Conservation (phyloP, 1,140 invertebrate species). For the Halictus rubicundus region DNA sequence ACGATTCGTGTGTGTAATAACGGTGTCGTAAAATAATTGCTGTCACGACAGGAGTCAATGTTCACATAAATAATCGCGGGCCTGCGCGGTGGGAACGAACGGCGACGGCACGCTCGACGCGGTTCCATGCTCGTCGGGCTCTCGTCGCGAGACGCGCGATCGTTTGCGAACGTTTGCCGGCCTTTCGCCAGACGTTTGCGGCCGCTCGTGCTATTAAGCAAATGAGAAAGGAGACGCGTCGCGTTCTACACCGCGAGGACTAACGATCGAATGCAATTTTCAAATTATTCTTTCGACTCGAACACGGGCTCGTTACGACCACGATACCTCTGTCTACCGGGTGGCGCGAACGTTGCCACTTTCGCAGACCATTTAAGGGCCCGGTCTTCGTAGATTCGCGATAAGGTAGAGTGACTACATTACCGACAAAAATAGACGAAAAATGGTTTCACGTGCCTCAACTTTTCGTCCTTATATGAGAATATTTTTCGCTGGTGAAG, state of each 20-base stretch:
- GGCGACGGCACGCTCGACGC: background rate
- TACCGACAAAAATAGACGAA: too few species aligned
- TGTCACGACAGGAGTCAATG: background rate
- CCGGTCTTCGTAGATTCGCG: too few species aligned
- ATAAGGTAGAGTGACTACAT: too few species aligned
- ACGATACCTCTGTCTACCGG: background rate
- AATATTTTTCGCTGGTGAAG: too few species aligned
- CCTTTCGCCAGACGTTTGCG: too few species aligned
- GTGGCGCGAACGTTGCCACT: too few species aligned
- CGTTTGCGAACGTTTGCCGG: too few species aligned
- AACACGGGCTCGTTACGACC: background rate
- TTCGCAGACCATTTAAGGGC: too few species aligned
- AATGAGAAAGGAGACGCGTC: conserved; percentile 1
- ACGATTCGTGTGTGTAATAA: conserved; percentile 4
- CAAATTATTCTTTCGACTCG: conserved; percentile 1
- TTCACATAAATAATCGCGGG: conserved; percentile 6
- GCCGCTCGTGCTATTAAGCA: background rate
- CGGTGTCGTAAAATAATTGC: background rate
- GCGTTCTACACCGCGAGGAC: background rate
- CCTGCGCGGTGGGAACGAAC: background rate
- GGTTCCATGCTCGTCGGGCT: too few species aligned
- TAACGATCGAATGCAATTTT: conserved; percentile 13
- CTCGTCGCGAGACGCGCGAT: too few species aligned
- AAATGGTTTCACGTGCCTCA: too few species aligned
- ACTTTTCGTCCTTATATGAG: too few species aligned